These are phyloP conservation scores for Arizona elegans DNA, from an alignment of 2,113 vertebrate genomes.

Conservation along the genomic window DNA sequence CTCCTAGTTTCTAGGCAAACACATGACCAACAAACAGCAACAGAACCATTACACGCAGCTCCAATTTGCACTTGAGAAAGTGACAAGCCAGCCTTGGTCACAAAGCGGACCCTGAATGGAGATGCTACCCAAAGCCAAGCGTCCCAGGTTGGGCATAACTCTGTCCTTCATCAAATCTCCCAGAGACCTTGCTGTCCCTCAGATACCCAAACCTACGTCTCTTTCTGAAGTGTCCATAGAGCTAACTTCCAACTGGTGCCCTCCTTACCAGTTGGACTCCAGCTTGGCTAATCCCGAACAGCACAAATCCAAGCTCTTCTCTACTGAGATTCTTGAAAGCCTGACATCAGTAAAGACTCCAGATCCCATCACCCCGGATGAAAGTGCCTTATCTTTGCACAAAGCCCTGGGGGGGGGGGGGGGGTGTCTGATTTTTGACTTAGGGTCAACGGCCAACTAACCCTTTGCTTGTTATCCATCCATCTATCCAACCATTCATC, in stretches of 20 bases:
- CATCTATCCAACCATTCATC: too few relatives aligned
- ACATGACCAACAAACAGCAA: not conserved
- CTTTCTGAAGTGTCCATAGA: not conserved
- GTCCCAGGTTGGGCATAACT: not conserved
- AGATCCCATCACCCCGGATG: not conserved
- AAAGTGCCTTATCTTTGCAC: not conserved
- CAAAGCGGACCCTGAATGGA: not conserved
- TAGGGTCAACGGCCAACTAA: not conserved
- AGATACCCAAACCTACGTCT: not conserved
- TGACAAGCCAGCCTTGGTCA: not conserved
- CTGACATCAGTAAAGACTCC: not conserved
- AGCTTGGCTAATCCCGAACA: too few relatives aligned
- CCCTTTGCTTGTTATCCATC: too few relatives aligned
- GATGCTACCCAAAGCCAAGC: not conserved
- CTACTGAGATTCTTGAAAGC: not conserved
- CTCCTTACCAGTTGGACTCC: too few relatives aligned
- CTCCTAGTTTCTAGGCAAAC: too few relatives aligned
- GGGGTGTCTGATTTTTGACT: not conserved
- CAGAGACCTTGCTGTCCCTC: not conserved
- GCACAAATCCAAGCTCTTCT: not conserved
- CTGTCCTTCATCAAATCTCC: not conserved
- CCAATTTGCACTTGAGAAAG: not conserved
- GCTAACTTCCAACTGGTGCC: not conserved
- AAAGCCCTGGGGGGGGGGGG: not conserved
- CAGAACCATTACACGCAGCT: not conserved